phyloP scores from a whole-genome alignment of 2,888 invertebrate genomes.

The Campoplex nolae region DNA sequence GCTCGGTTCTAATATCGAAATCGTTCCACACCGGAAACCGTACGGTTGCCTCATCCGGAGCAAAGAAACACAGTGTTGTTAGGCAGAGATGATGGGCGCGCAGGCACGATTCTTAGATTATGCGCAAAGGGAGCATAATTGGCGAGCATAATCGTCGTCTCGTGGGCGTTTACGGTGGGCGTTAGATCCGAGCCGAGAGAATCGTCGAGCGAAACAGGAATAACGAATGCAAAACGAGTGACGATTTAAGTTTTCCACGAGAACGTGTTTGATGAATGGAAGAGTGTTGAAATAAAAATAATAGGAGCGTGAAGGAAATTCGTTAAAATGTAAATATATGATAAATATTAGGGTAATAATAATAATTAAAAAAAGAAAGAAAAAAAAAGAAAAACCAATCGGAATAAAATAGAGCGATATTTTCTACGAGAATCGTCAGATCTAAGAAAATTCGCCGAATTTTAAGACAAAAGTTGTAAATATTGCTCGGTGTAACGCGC shows the following conservation, averaged over 20 bases:
- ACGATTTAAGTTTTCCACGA: conserved; percentile 7
- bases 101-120: conserved; percentile 16
- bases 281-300: neutral
- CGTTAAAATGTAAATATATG: conserved; percentile 55
- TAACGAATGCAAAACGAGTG: conserved; percentile 12
- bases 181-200: conserved; percentile 6
- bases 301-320: neutral
- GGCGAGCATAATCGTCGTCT: conserved; percentile 29
- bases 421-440: conserved; percentile 1
- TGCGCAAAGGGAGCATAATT: conserved; percentile 42
- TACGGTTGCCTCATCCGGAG: conserved; percentile 5
- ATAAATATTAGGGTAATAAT: conserved; percentile 23
- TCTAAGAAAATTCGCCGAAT: conserved; percentile 42
- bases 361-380: too few relatives aligned
- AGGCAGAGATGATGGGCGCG: conserved; percentile 18
- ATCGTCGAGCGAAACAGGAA: conserved; percentile 21
- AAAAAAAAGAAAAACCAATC: neutral
- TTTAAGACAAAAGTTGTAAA: neutral
- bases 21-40: neutral
- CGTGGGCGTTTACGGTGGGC: conserved; percentile 40
- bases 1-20: conserved; percentile 3
- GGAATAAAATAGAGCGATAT: conserved; percentile 23
- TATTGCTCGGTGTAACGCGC: conserved; percentile 36
- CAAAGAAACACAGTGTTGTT: neutral
- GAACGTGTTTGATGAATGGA: neutral